A percentile compares a stretch with the other conserved stretches of the same genome.
Conservation (phyloP, 2,888 invertebrate species). For the Spodoptera exigua region DNA sequence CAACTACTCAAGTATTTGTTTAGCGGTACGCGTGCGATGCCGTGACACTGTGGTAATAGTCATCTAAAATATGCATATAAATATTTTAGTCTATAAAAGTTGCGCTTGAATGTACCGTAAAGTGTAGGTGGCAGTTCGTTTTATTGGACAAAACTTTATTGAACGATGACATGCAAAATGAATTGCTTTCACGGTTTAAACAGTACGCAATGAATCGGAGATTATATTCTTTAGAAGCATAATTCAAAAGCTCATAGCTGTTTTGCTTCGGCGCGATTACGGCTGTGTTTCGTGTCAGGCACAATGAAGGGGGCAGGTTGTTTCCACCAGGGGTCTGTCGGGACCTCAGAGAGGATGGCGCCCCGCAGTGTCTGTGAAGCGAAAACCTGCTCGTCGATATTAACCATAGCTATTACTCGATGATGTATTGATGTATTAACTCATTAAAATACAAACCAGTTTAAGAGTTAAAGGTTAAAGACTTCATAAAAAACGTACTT, state of each 20-base stretch:
- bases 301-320: constrained; percentile 76
- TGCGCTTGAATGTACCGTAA: constrained; percentile 65
- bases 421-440: constrained; percentile 86
- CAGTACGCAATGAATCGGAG: constrained; percentile 52
- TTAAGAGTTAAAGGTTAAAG: constrained; percentile 83
- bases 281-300: constrained; percentile 68
- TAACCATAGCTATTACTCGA: constrained; percentile 74
- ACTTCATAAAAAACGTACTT: constrained; percentile 81
- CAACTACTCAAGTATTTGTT: constrained; percentile 76
- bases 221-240: constrained; percentile 62
- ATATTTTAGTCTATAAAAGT: constrained; percentile 74
- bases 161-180: constrained; percentile 77
- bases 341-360: constrained; percentile 71
- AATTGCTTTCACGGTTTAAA: constrained; percentile 60
- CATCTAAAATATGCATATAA: constrained; percentile 79
- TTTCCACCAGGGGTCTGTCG: constrained; percentile 75
- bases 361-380: constrained; percentile 80
- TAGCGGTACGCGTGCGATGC: constrained; percentile 74
- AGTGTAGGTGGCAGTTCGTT: constrained; percentile 54
- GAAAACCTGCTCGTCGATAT: constrained; percentile 80
- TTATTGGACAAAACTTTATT: constrained; percentile 68
- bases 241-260: constrained; percentile 67
- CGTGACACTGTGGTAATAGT: constrained; percentile 72
- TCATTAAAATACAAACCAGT: constrained; percentile 85
- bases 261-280: constrained; percentile 68